Evolutionary conservation across 2,797 vertebrate species (phyloP).

Genomic region (Nothura maculosa): DNA sequence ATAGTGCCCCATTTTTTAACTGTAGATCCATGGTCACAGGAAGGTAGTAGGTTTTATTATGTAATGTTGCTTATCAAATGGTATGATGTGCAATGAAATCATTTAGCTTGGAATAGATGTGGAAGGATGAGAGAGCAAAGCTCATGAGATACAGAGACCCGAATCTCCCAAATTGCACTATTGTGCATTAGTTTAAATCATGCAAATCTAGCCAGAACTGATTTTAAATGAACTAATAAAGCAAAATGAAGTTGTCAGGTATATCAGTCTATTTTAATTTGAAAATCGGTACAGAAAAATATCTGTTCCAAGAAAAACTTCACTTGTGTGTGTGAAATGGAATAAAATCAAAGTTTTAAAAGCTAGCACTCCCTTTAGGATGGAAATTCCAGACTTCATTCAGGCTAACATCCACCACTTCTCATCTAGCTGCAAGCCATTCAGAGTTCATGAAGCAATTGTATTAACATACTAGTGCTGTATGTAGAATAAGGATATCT

Average conservation of each 20-base stretch:
- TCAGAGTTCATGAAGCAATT: neutral
- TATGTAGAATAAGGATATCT: neutral
- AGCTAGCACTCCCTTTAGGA: neutral
- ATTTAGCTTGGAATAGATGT: neutral
- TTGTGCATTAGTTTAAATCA: neutral
- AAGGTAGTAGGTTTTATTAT: fast-evolving
- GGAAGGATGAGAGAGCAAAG: neutral
- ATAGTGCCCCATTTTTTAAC: neutral
- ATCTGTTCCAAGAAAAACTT: conserved; percentile 12
- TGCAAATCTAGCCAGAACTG: neutral
- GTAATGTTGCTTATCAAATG: neutral
- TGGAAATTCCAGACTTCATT: neutral
- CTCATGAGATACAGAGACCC: neutral
- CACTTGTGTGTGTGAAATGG: neutral
- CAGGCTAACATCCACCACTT: neutral
- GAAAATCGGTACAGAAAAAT: neutral
- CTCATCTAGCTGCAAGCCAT: neutral
- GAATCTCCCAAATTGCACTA: neutral
- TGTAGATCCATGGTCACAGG: neutral
- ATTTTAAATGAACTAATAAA: neutral
- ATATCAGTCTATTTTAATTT: neutral
- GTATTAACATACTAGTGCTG: neutral
- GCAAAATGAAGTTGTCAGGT: neutral
- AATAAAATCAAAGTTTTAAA: neutral
- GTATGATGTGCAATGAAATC: neutral